Conservation (phyloP, 2,888 invertebrate species). For the Xanthorhoe spadicearia region DNA sequence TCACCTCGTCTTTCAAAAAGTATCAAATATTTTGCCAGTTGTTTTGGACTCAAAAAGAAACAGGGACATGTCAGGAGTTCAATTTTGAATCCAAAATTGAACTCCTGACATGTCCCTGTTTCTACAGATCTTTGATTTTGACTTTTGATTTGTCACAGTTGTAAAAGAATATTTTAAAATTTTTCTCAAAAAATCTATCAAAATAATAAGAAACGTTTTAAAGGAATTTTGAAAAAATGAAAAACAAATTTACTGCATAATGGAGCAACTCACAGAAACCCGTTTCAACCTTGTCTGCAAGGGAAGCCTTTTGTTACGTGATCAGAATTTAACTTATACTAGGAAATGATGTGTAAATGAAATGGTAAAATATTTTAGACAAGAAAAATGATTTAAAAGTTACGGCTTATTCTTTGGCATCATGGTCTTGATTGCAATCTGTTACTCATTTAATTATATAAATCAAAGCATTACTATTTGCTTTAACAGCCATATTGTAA, state of each 20-base stretch:
- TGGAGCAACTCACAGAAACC: conserved; percentile 25
- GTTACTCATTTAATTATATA: neutral
- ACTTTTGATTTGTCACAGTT: too few relatives aligned
- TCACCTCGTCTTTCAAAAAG: too few relatives aligned
- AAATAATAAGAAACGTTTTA: conserved; percentile 13
- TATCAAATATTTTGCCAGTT: too few relatives aligned
- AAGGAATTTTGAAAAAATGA: conserved; percentile 18
- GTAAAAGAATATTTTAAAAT: neutral
- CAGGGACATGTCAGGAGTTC: too few relatives aligned
- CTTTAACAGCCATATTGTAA: neutral
- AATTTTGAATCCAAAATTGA: too few relatives aligned
- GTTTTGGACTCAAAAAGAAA: too few relatives aligned
- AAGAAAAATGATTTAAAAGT: neutral
- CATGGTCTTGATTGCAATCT: neutral
- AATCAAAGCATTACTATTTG: neutral
- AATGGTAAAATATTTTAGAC: conserved; percentile 18
- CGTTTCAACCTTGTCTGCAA: conserved; percentile 34
- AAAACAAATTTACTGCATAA: conserved; percentile 27
- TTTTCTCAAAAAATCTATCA: neutral
- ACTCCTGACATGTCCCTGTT: too few relatives aligned
- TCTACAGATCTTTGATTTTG: too few relatives aligned
- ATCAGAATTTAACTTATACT: conserved; percentile 22
- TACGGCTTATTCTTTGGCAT: neutral
- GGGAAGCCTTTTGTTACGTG: conserved; percentile 33
- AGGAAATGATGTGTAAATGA: conserved; percentile 26